Evolutionary conservation across 1,140 invertebrate genomes (phyloP), one percentile per base, ranked within the genome.

Genomic region (Drosophila micromelanica): DNA sequence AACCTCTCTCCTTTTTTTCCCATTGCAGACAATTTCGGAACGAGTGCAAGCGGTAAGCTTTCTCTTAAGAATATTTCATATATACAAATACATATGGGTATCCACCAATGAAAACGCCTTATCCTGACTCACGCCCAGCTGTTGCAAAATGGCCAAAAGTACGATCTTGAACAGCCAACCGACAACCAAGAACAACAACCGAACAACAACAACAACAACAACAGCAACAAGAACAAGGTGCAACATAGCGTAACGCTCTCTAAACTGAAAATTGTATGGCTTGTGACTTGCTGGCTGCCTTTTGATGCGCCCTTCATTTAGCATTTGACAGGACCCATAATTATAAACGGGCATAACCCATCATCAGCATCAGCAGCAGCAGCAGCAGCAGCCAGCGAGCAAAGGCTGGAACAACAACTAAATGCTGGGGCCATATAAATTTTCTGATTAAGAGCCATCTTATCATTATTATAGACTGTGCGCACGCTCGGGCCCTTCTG

Each of bases 381-480:
- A 91, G 84, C 70, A 52, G 60, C n/a, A 15, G 17, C 52, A 65
- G 52, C 15, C 6, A 43, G 20, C 32, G 55, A 40, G 45, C 37
- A 46, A 46, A 56, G 43, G 54, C 42, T 70, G 52, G 30, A 43
- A 71, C 62, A 76, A 73, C 72, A 71, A 89, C 82, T 87, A 89
- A 89, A 82, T 82, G 78, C 76, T 75, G 76, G 72, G 70, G 75
- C 64, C 61, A 87, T 91, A 91, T 91, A 91, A 81, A 91, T 91
- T 91, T 90, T 89, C 90, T 91, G 90, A 91, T 91, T 91, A 91
- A 91, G 90, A 91, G 90, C 86, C 90, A 85, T 90, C 90, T 91
- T 91, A 91, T 91, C 90, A 91, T 91, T 91, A 91, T 91, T 91
- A 91, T 91, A 91, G 90, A 90, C 85, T 90, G 73, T 76, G 85